Evolutionary conservation across 2,113 vertebrate genomes (phyloP).

Genomic region (Saccopteryx bilineata): DNA sequence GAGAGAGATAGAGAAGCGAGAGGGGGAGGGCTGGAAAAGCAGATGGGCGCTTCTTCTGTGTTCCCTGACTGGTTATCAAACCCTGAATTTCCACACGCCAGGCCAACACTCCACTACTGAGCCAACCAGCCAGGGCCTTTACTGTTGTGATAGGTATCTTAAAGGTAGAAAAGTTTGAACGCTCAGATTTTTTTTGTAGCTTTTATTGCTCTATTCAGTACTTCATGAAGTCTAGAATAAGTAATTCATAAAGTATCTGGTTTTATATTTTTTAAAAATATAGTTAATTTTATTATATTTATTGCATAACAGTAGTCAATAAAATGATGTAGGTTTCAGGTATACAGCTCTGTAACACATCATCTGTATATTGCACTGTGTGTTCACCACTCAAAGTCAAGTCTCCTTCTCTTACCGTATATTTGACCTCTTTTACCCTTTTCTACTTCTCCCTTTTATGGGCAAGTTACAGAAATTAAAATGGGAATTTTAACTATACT

Average conservation of each 20-base stretch:
- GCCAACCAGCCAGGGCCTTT: not conserved
- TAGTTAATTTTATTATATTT: not conserved
- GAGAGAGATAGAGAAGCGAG: no score
- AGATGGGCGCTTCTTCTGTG: no score
- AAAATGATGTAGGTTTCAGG: not conserved
- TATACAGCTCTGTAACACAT: not conserved
- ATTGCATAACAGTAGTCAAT: not conserved
- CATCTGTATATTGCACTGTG: not conserved
- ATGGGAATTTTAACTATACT: conserved; percentile 19
- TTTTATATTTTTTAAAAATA: conserved; percentile 31
- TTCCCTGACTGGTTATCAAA: no score
- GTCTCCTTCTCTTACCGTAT: not conserved
- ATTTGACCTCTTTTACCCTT: not conserved
- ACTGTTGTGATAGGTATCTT: not conserved
- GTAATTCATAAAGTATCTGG: not conserved
- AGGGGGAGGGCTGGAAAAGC: no score
- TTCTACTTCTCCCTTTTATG: not conserved
- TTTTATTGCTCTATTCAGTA: not conserved
- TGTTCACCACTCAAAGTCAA: not conserved
- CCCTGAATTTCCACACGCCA: no score
- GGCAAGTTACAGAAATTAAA: not conserved
- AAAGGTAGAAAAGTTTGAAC: not conserved
- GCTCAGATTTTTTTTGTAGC: conserved; percentile 8
- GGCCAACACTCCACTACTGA: no score
- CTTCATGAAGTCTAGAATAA: not conserved